Conservation (phyloP, 2,113 vertebrate species). For the Calyptommatus sinebrachiatus region DNA sequence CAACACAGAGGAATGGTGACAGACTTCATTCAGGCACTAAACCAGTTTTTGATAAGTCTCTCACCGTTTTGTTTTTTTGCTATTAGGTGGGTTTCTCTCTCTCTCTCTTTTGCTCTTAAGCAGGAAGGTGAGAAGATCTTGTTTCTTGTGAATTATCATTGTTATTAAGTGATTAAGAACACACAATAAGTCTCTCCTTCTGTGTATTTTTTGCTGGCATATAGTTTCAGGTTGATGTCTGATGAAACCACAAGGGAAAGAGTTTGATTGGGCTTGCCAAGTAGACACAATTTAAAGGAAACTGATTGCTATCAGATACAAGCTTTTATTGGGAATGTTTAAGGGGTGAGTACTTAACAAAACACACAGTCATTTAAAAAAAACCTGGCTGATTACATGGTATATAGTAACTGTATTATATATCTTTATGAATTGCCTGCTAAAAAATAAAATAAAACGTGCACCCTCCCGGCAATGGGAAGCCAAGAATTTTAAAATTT, state of each 20-base stretch:
- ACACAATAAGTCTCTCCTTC: neutral
- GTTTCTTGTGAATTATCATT: slow-evolving; percentile 23
- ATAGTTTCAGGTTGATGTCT: neutral
- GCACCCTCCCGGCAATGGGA: neutral
- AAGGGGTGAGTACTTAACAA: neutral
- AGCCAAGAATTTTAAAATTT: neutral
- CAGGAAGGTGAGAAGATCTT: slow-evolving; percentile 1
- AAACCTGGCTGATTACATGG: neutral
- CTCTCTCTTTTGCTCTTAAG: neutral
- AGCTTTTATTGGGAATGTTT: neutral
- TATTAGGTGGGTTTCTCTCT: neutral
- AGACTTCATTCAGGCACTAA: neutral
- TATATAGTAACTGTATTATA: neutral
- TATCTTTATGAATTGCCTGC: neutral
- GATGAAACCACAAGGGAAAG: slow-evolving; percentile 30
- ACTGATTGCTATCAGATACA: neutral
- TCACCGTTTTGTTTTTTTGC: neutral
- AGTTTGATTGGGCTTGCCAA: neutral
- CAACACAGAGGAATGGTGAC: neutral
- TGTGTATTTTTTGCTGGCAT: neutral
- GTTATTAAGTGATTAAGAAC: neutral
- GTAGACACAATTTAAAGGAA: neutral
- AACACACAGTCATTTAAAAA: no score
- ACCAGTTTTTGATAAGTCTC: neutral
- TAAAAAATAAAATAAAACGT: neutral